phyloP scores from a whole-genome alignment of 2,797 vertebrate genomes.

The Malacoraja senta region DNA sequence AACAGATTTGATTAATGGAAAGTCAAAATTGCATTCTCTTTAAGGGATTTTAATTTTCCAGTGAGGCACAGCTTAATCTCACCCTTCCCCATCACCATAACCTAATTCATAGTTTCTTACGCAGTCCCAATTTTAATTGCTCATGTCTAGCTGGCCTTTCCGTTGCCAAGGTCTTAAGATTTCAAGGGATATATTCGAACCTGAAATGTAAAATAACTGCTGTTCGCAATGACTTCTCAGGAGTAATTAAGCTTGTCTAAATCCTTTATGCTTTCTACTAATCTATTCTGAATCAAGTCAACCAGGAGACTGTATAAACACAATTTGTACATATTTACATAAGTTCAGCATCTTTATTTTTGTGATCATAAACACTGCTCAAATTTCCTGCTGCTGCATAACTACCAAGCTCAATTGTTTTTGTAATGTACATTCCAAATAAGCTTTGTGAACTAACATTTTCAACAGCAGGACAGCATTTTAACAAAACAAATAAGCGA shows the following conservation, averaged over 20 bases:
- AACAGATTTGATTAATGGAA: neutral
- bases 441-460: neutral
- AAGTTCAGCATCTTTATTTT: neutral
- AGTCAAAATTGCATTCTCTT: neutral
- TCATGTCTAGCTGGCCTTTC: neutral
- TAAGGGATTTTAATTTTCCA: neutral
- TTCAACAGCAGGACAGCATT: neutral
- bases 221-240: neutral
- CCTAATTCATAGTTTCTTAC: neutral
- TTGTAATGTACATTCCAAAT: neutral
- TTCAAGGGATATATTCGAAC: neutral
- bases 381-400: conserved; percentile 14
- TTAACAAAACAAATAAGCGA: neutral
- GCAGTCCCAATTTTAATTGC: neutral
- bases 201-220: neutral
- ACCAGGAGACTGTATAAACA: neutral
- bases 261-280: neutral
- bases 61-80: neutral
- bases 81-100: neutral
- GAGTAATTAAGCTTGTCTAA: neutral
- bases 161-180: neutral
- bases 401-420: neutral
- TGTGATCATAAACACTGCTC: neutral
- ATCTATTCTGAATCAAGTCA: neutral
- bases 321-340: conserved; percentile 1